A percentile compares a stretch with the other conserved stretches of the same genome.
phyloP scores from a whole-genome alignment of 2,113 vertebrate species.

The Vulpes lagopus region DNA sequence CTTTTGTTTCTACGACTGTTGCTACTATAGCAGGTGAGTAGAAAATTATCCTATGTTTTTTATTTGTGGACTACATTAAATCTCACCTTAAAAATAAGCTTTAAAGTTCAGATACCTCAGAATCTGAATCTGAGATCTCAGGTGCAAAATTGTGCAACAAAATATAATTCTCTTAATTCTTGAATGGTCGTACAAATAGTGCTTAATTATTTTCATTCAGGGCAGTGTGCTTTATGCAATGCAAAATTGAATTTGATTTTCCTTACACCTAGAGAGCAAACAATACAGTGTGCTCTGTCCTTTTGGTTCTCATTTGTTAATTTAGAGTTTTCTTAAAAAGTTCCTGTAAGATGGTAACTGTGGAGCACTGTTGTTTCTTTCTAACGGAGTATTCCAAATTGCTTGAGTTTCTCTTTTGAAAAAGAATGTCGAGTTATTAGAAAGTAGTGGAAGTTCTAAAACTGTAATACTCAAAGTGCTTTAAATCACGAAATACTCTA shows the following conservation, averaged over 20 bases:
- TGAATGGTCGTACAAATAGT: background rate
- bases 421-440: conserved; percentile 5
- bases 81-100: conserved; percentile 46
- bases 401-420: background rate
- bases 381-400: conserved; percentile 10
- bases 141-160: background rate
- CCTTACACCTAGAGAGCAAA: conserved; percentile 26
- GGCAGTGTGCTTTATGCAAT: background rate
- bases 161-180: conserved; percentile 32
- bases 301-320: conserved; percentile 46
- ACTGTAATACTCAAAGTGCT: conserved; percentile 11
- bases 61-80: conserved; percentile 43
- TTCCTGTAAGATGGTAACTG: background rate
- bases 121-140: background rate
- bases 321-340: conserved; percentile 38
- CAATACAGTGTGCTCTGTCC: background rate
- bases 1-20: conserved; percentile 27
- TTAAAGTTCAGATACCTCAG: conserved; percentile 51
- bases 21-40: conserved; percentile 17
- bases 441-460: background rate
- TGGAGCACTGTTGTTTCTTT: background rate
- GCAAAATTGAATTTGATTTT: conserved; percentile 47
- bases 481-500: background rate
- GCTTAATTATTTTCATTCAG: conserved; percentile 42
- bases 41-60: conserved; percentile 32